A percentile compares a stretch with the other conserved stretches of the same genome.
Conservation (phyloP, 2,888 invertebrate species). For the Gibbula magus region DNA sequence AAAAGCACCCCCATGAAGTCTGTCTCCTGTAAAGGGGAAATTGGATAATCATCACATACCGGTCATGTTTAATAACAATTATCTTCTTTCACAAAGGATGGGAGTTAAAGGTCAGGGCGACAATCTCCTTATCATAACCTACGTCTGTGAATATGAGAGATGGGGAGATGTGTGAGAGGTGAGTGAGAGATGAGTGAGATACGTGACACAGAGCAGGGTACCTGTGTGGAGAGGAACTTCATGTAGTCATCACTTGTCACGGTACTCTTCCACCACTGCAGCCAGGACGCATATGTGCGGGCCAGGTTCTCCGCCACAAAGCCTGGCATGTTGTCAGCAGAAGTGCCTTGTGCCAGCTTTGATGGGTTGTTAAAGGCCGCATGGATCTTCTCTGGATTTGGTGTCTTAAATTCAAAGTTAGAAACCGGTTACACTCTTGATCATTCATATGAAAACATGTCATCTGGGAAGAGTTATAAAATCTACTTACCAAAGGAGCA, state of each 20-base stretch:
- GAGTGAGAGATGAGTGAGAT: not conserved
- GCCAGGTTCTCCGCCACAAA: slow-evolving; percentile 68
- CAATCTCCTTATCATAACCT: no score
- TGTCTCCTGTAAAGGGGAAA: slow-evolving; percentile 62
- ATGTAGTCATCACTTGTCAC: slow-evolving; percentile 74
- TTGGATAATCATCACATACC: not conserved
- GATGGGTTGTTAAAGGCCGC: slow-evolving; percentile 56
- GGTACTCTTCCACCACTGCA: slow-evolving; percentile 74
- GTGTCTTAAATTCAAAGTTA: slow-evolving; percentile 50
- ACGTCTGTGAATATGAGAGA: no score
- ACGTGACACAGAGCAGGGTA: slow-evolving; percentile 34
- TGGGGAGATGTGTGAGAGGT: not conserved
- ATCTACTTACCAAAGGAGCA: slow-evolving; percentile 61
- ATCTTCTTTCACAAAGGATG: no score
- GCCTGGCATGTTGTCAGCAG: slow-evolving; percentile 53
- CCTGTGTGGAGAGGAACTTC: slow-evolving; percentile 74
- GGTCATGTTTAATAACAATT: not conserved
- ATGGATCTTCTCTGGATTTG: slow-evolving; percentile 61
- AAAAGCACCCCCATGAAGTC: slow-evolving; percentile 74
- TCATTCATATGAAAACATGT: not conserved
- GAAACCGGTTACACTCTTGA: not conserved
- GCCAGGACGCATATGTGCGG: slow-evolving; percentile 72
- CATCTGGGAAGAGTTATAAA: not conserved
- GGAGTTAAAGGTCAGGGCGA: no score
- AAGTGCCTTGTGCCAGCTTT: slow-evolving; percentile 51